phyloP scores from a whole-genome alignment of 1,140 invertebrate genomes.

The Diachasma alloeum region DNA sequence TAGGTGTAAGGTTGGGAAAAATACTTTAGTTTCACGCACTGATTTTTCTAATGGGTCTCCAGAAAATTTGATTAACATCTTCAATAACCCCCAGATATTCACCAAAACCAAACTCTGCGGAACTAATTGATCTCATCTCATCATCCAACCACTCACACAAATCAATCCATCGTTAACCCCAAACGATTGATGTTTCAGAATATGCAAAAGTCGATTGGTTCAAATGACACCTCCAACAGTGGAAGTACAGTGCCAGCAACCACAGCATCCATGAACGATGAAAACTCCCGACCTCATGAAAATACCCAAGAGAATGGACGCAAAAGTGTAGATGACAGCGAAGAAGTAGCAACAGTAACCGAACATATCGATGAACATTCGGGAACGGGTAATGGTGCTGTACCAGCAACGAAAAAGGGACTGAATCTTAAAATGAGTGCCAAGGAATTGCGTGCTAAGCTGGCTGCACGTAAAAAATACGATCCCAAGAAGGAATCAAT shows the following conservation, averaged over 20 bases:
- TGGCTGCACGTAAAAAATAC: slow-evolving; percentile 84
- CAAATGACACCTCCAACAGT: slow-evolving; percentile 54
- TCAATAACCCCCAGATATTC: no score
- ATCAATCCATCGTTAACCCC: background rate
- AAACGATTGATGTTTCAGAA: slow-evolving; percentile 47
- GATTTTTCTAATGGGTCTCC: no score
- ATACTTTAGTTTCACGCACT: no score
- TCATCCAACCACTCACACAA: background rate
- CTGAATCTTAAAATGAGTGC: slow-evolving; percentile 88
- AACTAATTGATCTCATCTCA: no score
- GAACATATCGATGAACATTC: slow-evolving; percentile 41
- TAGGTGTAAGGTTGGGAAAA: no score
- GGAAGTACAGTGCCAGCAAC: slow-evolving; percentile 46
- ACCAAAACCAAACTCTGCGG: no score
- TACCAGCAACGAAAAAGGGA: slow-evolving; percentile 41
- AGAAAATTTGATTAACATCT: no score
- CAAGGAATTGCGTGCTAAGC: slow-evolving; percentile 84
- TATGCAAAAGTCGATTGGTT: slow-evolving; percentile 56
- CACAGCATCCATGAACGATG: slow-evolving; percentile 41
- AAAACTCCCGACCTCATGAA: slow-evolving; percentile 47
- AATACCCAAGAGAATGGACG: slow-evolving; percentile 54
- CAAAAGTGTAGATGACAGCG: slow-evolving; percentile 32
- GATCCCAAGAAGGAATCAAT: slow-evolving; percentile 89
- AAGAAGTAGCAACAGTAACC: slow-evolving; percentile 38
- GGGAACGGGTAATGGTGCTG: slow-evolving; percentile 38